Percentiles rank a stretch among this genome's conserved stretches.
phyloP scores from a whole-genome alignment of 2,113 vertebrate genomes.

The Ictidomys tridecemlineatus region DNA sequence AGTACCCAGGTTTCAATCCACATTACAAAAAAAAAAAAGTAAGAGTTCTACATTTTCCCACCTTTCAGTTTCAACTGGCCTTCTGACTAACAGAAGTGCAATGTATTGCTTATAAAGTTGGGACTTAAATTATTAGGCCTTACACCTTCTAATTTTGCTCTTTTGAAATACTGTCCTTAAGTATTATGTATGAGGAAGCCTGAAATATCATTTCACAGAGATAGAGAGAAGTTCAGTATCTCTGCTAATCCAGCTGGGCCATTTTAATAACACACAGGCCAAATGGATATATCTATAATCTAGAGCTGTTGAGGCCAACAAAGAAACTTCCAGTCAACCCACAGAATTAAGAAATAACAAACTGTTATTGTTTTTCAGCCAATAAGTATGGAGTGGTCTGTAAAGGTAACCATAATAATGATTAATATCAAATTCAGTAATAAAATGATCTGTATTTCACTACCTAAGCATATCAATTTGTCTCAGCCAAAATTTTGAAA shows the following conservation, averaged over 20 bases:
- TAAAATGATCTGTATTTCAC: slow-evolving; percentile 4
- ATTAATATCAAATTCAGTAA: slow-evolving; percentile 30
- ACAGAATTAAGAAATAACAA: background rate
- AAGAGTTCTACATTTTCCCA: background rate
- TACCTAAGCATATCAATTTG: background rate
- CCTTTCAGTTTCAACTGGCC: background rate
- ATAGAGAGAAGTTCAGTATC: background rate
- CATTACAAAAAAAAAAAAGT: no score
- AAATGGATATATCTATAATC: background rate
- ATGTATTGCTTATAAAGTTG: background rate
- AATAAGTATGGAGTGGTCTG: background rate
- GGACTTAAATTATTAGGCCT: background rate
- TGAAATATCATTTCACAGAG: background rate
- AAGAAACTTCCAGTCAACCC: background rate
- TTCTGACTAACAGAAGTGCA: background rate
- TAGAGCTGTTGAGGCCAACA: background rate
- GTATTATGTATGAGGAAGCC: background rate
- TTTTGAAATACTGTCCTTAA: background rate
- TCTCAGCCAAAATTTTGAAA: slow-evolving; percentile 25
- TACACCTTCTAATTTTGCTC: background rate
- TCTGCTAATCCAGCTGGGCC: background rate
- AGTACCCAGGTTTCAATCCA: no score
- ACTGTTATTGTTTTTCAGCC: background rate
- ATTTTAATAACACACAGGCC: background rate
- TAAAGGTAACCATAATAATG: background rate